A percentile compares a stretch with the other conserved stretches of the same genome.
phyloP scores from a whole-genome alignment of 1,140 invertebrate species.

The Globodera rostochiensis region DNA sequence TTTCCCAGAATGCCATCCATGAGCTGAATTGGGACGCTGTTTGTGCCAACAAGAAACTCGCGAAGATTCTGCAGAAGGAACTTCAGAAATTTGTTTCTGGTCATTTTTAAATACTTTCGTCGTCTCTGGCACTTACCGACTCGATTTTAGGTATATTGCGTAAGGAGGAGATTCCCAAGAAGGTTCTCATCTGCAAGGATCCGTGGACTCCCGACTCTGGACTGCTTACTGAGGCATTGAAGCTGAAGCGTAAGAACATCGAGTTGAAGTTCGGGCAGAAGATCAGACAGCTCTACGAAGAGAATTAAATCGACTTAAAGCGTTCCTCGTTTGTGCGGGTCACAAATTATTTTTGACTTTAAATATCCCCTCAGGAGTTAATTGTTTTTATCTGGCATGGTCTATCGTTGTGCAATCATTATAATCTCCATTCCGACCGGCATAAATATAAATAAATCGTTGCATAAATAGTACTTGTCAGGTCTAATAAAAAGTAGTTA shows the following conservation, averaged over 20 bases:
- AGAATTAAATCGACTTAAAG: not conserved
- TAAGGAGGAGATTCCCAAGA: slow-evolving; percentile 88
- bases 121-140: not conserved
- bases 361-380: too few species aligned
- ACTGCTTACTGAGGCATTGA: slow-evolving; percentile 93
- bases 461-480: too few species aligned
- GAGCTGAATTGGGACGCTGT: slow-evolving; percentile 43
- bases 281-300: slow-evolving; percentile 85
- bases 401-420: too few species aligned
- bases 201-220: slow-evolving; percentile 94
- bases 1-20: slow-evolving; percentile 52
- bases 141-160: slow-evolving; percentile 67
- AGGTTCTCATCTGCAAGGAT: slow-evolving; percentile 82
- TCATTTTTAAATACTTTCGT: slow-evolving; percentile 42
- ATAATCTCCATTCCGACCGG: too few species aligned
- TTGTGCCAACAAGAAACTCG: slow-evolving; percentile 57
- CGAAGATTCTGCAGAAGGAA: slow-evolving; percentile 56
- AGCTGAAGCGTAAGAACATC: slow-evolving; percentile 91
- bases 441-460: too few species aligned
- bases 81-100: slow-evolving; percentile 52
- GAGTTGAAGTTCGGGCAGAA: slow-evolving; percentile 86
- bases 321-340: too few species aligned
- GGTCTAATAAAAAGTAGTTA: too few species aligned
- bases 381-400: too few species aligned
- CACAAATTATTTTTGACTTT: too few species aligned